These are phyloP conservation scores for Pogonocherus hispidulus DNA, from an alignment of 2,888 invertebrate species.

Conservation along the genomic window DNA sequence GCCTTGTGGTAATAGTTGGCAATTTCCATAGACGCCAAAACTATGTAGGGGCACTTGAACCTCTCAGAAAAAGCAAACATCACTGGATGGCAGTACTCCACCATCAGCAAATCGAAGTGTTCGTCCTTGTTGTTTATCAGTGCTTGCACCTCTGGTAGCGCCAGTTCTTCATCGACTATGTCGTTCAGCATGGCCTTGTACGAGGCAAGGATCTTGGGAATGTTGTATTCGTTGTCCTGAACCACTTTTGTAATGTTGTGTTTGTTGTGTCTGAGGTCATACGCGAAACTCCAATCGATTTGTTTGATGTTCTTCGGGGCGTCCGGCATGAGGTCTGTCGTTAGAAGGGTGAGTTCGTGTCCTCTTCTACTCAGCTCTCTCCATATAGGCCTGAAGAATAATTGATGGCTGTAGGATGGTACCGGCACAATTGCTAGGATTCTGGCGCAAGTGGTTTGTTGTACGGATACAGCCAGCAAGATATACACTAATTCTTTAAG, in stretches of 20 bases:
- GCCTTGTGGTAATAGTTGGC: constrained; percentile 37
- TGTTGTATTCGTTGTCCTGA: constrained; percentile 32
- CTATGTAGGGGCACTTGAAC: constrained; percentile 53
- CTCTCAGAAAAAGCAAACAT: constrained; percentile 50
- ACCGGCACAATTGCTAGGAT: constrained; percentile 50
- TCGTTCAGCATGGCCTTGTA: constrained; percentile 41
- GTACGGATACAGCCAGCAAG: neutral
- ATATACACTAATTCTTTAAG: neutral
- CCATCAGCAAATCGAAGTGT: constrained; percentile 56
- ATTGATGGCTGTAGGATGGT: constrained; percentile 68
- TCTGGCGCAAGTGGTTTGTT: constrained; percentile 34
- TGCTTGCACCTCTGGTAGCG: constrained; percentile 47
- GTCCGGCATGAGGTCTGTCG: constrained; percentile 66
- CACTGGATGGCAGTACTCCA: constrained; percentile 48
- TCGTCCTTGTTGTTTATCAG: constrained; percentile 44
- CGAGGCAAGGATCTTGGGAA: constrained; percentile 33
- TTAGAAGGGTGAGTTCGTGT: constrained; percentile 69
- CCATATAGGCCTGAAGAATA: constrained; percentile 67
- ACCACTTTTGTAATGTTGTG: constrained; percentile 38
- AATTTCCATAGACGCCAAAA: constrained; percentile 47
- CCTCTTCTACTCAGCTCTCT: constrained; percentile 67
- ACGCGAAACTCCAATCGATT: constrained; percentile 61
- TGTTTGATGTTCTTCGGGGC: constrained; percentile 60
- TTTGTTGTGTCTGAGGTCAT: constrained; percentile 48
- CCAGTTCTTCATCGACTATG: constrained; percentile 40